A percentile compares a stretch with the other conserved stretches of the same genome.
Conservation (phyloP, 1,140 invertebrate genomes). For the Philotrypesis tridentata region DNA sequence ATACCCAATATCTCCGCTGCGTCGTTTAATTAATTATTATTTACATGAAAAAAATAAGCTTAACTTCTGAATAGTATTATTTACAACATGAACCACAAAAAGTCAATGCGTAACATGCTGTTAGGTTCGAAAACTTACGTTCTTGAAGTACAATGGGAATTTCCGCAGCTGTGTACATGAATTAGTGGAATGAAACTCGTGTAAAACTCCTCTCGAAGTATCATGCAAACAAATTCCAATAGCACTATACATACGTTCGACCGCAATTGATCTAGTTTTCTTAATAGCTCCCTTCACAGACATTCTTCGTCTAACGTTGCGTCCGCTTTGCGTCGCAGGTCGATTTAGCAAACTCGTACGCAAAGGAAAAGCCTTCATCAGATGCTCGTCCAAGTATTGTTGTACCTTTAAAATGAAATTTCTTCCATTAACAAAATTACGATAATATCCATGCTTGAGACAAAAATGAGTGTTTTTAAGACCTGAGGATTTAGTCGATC, state of each 20-base stretch:
- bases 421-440: conserved; percentile 8
- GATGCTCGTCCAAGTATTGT: conserved; percentile 89
- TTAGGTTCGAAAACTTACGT: conserved; percentile 62
- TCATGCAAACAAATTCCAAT: neutral
- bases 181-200: conserved; percentile 60
- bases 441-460: neutral
- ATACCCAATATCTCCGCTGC: conserved; percentile 85
- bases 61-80: neutral
- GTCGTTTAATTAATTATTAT: conserved; percentile 14
- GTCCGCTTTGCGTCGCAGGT: conserved; percentile 71
- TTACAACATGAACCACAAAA: neutral
- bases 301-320: conserved; percentile 81
- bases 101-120: conserved; percentile 31
- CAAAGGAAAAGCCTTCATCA: conserved; percentile 85
- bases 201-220: no score
- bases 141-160: conserved; percentile 60
- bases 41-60: neutral
- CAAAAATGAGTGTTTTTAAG: conserved; percentile 46
- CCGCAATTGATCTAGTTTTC: conserved; percentile 89
- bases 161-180: conserved; percentile 52
- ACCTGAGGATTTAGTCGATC: conserved; percentile 77
- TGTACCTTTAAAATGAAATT: conserved; percentile 78
- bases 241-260: conserved; percentile 80
- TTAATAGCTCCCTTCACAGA: conserved; percentile 90
- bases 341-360: conserved; percentile 79